Evolutionary conservation across 2,888 invertebrate genomes (phyloP), one percentile per base, ranked within the genome.

Genomic region (Ophion obscuratus): DNA sequence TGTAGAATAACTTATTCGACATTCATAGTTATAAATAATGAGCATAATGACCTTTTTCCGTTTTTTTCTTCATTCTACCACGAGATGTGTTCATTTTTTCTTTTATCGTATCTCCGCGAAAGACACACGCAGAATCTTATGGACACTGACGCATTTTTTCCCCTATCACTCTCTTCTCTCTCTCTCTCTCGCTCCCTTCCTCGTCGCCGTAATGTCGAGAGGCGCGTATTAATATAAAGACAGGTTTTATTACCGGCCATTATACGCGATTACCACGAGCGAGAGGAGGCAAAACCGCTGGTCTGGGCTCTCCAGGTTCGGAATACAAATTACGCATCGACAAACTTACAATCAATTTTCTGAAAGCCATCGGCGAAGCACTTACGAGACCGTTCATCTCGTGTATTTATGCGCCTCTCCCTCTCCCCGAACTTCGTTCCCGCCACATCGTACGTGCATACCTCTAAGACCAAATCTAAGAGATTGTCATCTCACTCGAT

Each of bases 271-370:
- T 88, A 88, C 87, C 86, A 88, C 88, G 85, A 85, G 87, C 88
- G 81, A 87, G 83, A 75, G 84, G 83, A 87, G 81, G 84, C 80
- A 76, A 83, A 83, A 86, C 82, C 67, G 83, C 67, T 68, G 74
- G 83, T 71, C 62, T 44, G 70, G 86, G 62, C 57, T 68, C 53
- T 53, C 47, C 83, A 74, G 57, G 75, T 81, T 66, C 84, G 81
- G 81, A 86, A 87, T 89, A 91, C 89, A 89, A 90, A 91, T 90
- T 91, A 88, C 87, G 75, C 75, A 88, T 87, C 88, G 88, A 90
- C 88, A 89, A 88, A 88, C 88, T 89, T 89, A 84, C 89, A 86
- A 86, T 74, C 87, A 89, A 91, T 91, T 89, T 86, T 90, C 88
- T 89, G 88, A 89, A 88, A 88, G 73, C 89, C 88, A 90, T 90